Percentiles rank a stretch among this genome's conserved stretches.
Evolutionary conservation across 2,797 vertebrate genomes (phyloP).

Genomic region (Hippopotamyrus pictus): DNA sequence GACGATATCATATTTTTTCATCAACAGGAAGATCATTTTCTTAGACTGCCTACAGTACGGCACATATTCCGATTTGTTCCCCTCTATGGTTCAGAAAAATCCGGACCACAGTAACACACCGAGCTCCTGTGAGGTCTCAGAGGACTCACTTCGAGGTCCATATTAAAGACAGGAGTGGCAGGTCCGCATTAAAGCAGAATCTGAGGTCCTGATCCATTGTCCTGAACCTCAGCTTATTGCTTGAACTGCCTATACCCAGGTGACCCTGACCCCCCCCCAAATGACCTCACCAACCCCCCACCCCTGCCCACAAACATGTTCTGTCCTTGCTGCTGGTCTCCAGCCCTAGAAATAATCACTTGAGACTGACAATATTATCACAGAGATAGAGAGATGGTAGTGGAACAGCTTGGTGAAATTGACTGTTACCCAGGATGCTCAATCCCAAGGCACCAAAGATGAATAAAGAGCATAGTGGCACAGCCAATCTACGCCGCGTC

Average conservation of each 20-base stretch:
- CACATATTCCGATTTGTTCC: neutral
- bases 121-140: neutral
- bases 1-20: neutral
- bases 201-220: neutral
- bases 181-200: neutral
- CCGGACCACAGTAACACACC: neutral
- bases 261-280: neutral
- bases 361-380: neutral
- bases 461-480: neutral
- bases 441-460: neutral
- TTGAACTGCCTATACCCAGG: neutral
- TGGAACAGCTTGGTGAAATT: neutral
- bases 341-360: neutral
- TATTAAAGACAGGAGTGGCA: neutral
- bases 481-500: neutral
- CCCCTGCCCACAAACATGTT: neutral
- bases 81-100: neutral
- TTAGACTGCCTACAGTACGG: neutral
- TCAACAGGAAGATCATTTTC: neutral
- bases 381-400: neutral
- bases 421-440: neutral
- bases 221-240: neutral
- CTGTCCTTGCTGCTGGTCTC: neutral
- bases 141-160: neutral
- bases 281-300: neutral